phyloP scores from a whole-genome alignment of 2,797 vertebrate species.

The Spea hammondii region DNA sequence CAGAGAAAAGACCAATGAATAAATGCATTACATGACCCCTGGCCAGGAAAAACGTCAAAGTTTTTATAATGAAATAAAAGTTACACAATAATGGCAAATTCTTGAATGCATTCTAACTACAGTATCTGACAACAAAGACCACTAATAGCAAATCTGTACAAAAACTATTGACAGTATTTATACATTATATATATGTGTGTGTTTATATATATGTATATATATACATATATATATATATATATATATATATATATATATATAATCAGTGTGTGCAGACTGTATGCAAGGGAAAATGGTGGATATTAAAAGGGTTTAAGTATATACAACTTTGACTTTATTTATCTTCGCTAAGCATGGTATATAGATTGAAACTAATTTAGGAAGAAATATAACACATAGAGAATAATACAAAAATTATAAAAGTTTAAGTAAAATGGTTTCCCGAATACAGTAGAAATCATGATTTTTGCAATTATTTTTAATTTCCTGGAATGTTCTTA shows the following conservation, averaged over 20 bases:
- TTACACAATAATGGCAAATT: conserved; percentile 23
- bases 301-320: conserved; percentile 44
- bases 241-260: conserved; percentile 24
- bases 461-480: too few relatives aligned
- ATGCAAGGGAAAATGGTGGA: conserved; percentile 11
- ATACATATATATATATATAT: conserved; percentile 24
- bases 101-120: conserved; percentile 22
- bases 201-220: conserved; percentile 20
- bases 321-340: conserved; percentile 26
- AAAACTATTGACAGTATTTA: conserved; percentile 12
- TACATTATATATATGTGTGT: conserved; percentile 9
- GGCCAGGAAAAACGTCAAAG: background rate
- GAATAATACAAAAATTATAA: conserved; percentile 77
- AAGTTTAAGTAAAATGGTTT: conserved; percentile 61
- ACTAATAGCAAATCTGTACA: conserved; percentile 25
- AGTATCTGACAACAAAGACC: conserved; percentile 27
- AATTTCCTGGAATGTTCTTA: too few relatives aligned
- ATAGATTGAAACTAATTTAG: conserved; percentile 69
- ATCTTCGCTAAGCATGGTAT: conserved; percentile 9
- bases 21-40: background rate
- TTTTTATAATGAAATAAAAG: conserved; percentile 29
- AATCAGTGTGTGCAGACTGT: conserved; percentile 23
- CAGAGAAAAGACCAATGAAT: background rate
- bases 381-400: conserved; percentile 72
- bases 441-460: too few relatives aligned